Evolutionary conservation across 37 sponge, comb jelly and placozoan genomes (phyloP).

Genomic region (Cliona cf. orientalis): DNA sequence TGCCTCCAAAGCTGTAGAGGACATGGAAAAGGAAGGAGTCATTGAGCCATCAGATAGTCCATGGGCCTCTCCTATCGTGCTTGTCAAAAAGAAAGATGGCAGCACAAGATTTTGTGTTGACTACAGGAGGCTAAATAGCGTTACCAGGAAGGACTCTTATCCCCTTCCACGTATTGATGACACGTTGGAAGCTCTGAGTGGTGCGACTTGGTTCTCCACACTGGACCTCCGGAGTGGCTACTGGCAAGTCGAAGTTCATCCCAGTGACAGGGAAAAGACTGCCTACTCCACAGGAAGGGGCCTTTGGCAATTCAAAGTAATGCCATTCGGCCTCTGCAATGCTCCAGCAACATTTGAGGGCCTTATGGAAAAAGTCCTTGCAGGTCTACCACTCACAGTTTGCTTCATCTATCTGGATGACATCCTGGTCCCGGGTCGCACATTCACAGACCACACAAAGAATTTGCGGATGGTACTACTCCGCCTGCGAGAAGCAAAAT

Average conservation of each 20-base stretch:
- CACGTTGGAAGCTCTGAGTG: constrained; percentile 22
- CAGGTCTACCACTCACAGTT: neutral
- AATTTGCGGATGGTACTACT: too few relatives aligned
- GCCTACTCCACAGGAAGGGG: neutral
- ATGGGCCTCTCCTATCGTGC: constrained; percentile 58
- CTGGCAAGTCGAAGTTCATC: constrained; percentile 10
- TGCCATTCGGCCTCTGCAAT: too few relatives aligned
- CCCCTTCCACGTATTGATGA: constrained; percentile 61
- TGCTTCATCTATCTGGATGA: neutral
- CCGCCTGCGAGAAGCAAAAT: too few relatives aligned
- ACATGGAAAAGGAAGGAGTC: neutral
- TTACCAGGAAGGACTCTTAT: constrained; percentile 49
- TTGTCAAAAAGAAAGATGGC: constrained; percentile 58
- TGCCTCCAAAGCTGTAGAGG: constrained; percentile 1
- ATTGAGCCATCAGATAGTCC: constrained; percentile 29
- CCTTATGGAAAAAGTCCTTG: constrained; percentile 1
- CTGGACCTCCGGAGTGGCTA: constrained; percentile 44
- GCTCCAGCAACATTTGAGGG: constrained; percentile 3
- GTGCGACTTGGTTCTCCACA: constrained; percentile 28
- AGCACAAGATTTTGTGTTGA: constrained; percentile 58
- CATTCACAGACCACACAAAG: too few relatives aligned
- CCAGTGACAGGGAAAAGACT: constrained; percentile 1
- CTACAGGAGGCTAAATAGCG: constrained; percentile 45
- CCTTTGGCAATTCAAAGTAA: too few relatives aligned
- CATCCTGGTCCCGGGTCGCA: too few relatives aligned